Evolutionary conservation across 2,113 vertebrate genomes (phyloP).

Genomic region (Cyprinodon tularosa): DNA sequence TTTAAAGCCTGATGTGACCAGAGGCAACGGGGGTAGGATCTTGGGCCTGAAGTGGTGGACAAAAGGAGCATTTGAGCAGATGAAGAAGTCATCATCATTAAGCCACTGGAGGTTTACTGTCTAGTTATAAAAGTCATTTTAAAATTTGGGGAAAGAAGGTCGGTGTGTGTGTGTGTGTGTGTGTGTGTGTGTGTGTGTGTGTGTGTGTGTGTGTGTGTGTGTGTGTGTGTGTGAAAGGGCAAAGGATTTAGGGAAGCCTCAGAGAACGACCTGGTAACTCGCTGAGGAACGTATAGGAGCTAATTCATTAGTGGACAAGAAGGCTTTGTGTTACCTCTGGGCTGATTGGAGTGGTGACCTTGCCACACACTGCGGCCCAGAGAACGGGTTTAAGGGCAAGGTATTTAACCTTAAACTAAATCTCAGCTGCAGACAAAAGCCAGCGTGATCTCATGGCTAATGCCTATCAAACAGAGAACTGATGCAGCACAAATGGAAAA

Average conservation of each 20-base stretch:
- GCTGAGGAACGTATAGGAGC: constrained; percentile 45
- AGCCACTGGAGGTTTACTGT: constrained; percentile 86
- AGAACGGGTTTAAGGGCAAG: constrained; percentile 80
- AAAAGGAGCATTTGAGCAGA: constrained; percentile 95
- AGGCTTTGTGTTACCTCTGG: constrained; percentile 75
- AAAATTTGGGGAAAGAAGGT: constrained; percentile 69
- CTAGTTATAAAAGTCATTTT: constrained; percentile 87
- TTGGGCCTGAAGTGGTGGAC: constrained; percentile 75
- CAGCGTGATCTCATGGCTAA: constrained; percentile 37
- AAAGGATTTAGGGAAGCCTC: constrained; percentile 58
- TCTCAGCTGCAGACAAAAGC: constrained; percentile 66
- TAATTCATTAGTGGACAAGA: constrained; percentile 76
- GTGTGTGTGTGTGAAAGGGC: constrained; percentile 76
- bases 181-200: constrained; percentile 72
- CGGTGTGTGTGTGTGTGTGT: constrained; percentile 70
- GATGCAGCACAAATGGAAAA: constrained; percentile 35
- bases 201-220: constrained; percentile 69
- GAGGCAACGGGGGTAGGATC: constrained; percentile 77
- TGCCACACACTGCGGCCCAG: constrained; percentile 74
- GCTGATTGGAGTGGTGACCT: constrained; percentile 79
- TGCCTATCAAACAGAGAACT: constrained; percentile 13
- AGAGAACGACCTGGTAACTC: constrained; percentile 29
- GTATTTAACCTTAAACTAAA: constrained; percentile 83
- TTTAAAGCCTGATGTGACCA: constrained; percentile 74
- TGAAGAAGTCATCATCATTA: constrained; percentile 97